Evolutionary conservation across 1,140 invertebrate species (phyloP).

Genomic region (Drosophila oshimai): DNA sequence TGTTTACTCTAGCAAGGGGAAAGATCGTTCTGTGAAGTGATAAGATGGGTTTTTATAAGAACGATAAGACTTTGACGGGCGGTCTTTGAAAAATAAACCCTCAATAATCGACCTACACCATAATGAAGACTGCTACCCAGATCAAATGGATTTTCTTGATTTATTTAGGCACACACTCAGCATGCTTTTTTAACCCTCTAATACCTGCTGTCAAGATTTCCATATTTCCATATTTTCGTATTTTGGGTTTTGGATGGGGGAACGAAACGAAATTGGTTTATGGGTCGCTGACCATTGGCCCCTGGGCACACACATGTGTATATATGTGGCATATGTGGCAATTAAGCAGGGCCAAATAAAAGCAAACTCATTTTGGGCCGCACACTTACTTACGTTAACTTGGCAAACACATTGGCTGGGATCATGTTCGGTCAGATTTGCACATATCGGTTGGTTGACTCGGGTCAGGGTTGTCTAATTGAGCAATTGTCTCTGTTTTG

Average conservation of each 20-base stretch:
- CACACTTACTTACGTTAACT: conserved; percentile 15
- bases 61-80: too few relatives aligned
- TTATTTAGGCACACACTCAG: not conserved
- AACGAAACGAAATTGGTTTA: conserved; percentile 29
- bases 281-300: conserved; percentile 43
- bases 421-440: conserved; percentile 28
- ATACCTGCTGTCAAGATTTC: not conserved
- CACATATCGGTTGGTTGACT: conserved; percentile 31
- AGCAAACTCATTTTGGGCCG: conserved; percentile 14
- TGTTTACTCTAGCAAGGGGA: not conserved
- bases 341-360: conserved; percentile 29
- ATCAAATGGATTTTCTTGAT: too few relatives aligned
- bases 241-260: not conserved
- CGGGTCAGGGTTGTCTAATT: conserved; percentile 36
- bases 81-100: too few relatives aligned
- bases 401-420: conserved; percentile 2
- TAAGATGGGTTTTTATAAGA: too few relatives aligned
- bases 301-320: conserved; percentile 13
- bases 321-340: conserved; percentile 28
- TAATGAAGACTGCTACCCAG: too few relatives aligned
- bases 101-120: too few relatives aligned
- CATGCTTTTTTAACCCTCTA: not conserved
- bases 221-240: not conserved
- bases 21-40: not conserved
- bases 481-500: conserved; percentile 22